These are phyloP conservation scores for Adrianichthys oophorus DNA, from an alignment of 2,797 vertebrate species.

Conservation along the genomic window DNA sequence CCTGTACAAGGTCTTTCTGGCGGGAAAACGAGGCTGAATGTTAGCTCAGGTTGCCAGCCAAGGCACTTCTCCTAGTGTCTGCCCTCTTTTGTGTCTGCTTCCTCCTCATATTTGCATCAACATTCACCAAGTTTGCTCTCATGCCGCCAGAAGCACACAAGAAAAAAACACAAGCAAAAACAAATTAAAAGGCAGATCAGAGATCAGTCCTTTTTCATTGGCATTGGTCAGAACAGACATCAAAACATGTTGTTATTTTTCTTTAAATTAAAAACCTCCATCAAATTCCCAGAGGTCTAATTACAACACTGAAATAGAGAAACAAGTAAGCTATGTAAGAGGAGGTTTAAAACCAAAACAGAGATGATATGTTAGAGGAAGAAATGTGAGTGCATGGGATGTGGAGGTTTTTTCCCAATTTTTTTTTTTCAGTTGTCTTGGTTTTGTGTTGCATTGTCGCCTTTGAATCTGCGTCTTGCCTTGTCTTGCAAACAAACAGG, in stretches of 20 bases:
- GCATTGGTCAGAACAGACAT: slow-evolving; percentile 44
- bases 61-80: slow-evolving; percentile 27
- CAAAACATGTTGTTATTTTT: slow-evolving; percentile 50
- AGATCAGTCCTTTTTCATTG: slow-evolving; percentile 30
- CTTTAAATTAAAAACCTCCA: slow-evolving; percentile 43
- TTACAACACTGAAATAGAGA: slow-evolving; percentile 49
- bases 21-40: slow-evolving; percentile 36
- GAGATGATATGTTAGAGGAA: slow-evolving; percentile 42
- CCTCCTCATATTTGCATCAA: slow-evolving; percentile 15
- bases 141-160: slow-evolving; percentile 15
- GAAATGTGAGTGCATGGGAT: slow-evolving; percentile 23
- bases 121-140: slow-evolving; percentile 24
- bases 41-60: slow-evolving; percentile 54
- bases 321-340: slow-evolving; percentile 39
- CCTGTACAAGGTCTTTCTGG: slow-evolving; percentile 31
- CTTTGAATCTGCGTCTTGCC: background rate
- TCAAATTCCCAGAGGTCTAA: slow-evolving; percentile 57
- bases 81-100: slow-evolving; percentile 11
- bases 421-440: background rate
- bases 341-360: slow-evolving; percentile 39
- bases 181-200: slow-evolving; percentile 50
- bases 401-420: background rate
- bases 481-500: slow-evolving; percentile 35
- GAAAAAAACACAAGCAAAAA: slow-evolving; percentile 42
- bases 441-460: background rate